A percentile compares a stretch with the other conserved stretches of the same genome.
Evolutionary conservation across 2,888 invertebrate species (phyloP).

Genomic region (Eristalis arbustorum): DNA sequence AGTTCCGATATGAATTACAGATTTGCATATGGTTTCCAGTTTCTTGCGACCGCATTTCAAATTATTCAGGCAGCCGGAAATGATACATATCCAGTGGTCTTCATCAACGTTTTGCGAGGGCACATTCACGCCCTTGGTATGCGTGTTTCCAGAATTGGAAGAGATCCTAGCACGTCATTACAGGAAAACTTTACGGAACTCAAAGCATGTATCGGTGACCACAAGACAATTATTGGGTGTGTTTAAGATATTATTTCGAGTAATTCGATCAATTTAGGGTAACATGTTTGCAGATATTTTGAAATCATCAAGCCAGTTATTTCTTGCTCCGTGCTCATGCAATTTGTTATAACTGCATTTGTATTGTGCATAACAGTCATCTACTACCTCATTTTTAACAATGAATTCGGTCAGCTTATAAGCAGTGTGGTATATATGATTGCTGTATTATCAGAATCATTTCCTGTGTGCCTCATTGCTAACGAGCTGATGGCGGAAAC

Average conservation of each 20-base stretch:
- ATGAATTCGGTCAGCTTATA: not conserved
- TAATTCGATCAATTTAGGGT: not conserved
- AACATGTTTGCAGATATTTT: conserved; percentile 4
- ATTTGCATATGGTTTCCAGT: conserved; percentile 6
- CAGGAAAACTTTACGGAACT: conserved; percentile 27
- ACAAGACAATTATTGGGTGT: conserved; percentile 29
- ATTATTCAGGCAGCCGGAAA: conserved; percentile 9
- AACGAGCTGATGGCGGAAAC: conserved; percentile 26
- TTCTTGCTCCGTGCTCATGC: conserved; percentile 2
- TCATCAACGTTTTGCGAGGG: conserved; percentile 16
- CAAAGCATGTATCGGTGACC: conserved; percentile 29
- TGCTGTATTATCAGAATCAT: not conserved
- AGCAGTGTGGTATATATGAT: not conserved
- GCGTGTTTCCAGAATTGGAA: conserved; percentile 34
- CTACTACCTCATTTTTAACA: conserved; percentile 17
- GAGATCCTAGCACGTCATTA: not conserved
- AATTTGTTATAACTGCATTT: conserved; percentile 23
- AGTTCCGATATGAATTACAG: not conserved
- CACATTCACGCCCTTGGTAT: conserved; percentile 27
- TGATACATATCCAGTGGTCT: conserved; percentile 26
- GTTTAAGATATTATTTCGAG: not conserved
- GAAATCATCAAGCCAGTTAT: conserved; percentile 15
- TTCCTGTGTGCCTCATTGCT: conserved; percentile 42
- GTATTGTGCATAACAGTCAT: conserved; percentile 34
- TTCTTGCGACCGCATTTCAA: conserved; percentile 1